Conservation (phyloP, 2,888 invertebrate species). For the Macrostomum cliftonense region DNA sequence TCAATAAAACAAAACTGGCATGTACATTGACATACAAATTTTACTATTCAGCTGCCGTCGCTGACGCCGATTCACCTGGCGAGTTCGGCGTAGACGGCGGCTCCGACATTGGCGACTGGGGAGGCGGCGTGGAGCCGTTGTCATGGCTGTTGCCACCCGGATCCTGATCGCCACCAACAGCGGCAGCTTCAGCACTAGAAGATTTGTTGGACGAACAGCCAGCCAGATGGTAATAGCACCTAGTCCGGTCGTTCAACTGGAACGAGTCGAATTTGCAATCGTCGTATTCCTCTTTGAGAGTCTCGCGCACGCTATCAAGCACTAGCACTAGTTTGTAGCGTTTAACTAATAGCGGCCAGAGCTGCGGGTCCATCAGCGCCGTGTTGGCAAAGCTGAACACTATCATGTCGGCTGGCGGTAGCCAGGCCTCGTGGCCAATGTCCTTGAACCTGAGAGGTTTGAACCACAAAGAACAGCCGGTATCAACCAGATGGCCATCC, state of each 20-base stretch:
- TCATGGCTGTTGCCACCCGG: too few relatives aligned
- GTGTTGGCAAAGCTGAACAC: slow-evolving; percentile 10
- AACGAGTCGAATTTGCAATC: neutral
- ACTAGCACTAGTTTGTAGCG: slow-evolving; percentile 5
- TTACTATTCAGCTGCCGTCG: too few relatives aligned
- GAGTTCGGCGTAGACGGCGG: neutral
- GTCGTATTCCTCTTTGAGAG: slow-evolving; percentile 1
- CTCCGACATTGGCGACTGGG: neutral
- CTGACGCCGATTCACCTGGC: too few relatives aligned
- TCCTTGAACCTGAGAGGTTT: slow-evolving; percentile 9
- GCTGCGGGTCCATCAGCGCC: slow-evolving; percentile 5
- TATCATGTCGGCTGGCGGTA: slow-evolving; percentile 9
- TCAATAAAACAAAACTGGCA: too few relatives aligned
- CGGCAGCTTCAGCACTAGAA: neutral
- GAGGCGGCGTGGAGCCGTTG: neutral
- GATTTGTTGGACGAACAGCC: neutral
- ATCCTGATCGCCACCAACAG: neutral
- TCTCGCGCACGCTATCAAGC: slow-evolving; percentile 8
- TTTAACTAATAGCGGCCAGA: slow-evolving; percentile 3
- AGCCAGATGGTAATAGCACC: neutral
- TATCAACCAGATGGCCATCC: slow-evolving; percentile 2
- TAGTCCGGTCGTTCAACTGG: slow-evolving; percentile 1
- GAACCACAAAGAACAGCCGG: slow-evolving; percentile 6
- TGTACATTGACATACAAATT: too few relatives aligned
- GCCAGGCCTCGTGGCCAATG: slow-evolving; percentile 3